Conservation (phyloP, 1,140 invertebrate genomes). For the Drosophila equinoxialis region DNA sequence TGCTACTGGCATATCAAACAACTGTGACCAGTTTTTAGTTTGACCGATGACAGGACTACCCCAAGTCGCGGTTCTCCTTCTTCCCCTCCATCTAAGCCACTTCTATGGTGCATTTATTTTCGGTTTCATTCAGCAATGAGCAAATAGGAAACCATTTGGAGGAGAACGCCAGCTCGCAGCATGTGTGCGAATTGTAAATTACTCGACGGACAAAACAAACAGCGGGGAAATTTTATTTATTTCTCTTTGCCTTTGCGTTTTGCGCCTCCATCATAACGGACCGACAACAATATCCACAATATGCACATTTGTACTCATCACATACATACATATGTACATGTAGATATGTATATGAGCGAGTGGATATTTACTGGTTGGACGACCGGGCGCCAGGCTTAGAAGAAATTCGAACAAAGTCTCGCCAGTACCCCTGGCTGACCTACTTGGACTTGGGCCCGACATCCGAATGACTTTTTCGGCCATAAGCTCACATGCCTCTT, state of each 20-base stretch:
- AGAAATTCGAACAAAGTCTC: constrained; percentile 57
- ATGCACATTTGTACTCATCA: constrained; percentile 37
- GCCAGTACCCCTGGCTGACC: constrained; percentile 46
- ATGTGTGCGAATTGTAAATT: constrained; percentile 80
- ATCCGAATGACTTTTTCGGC: constrained; percentile 60
- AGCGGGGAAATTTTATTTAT: constrained; percentile 69
- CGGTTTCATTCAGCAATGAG: constrained; percentile 67
- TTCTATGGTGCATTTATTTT: constrained; percentile 75
- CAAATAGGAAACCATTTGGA: constrained; percentile 42
- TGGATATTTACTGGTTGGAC: constrained; percentile 30
- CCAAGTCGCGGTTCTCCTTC: neutral
- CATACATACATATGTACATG: constrained; percentile 42
- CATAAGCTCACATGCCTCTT: constrained; percentile 63
- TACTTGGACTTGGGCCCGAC: constrained; percentile 57
- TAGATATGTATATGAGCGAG: neutral
- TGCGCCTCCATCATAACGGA: constrained; percentile 51
- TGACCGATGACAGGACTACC: constrained; percentile 70
- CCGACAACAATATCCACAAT: constrained; percentile 8
- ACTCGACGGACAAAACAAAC: constrained; percentile 71
- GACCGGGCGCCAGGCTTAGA: constrained; percentile 56
- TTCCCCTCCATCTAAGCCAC: constrained; percentile 19
- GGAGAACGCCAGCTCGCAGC: constrained; percentile 48
- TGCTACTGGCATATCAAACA: constrained; percentile 70
- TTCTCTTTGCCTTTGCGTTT: constrained; percentile 70
- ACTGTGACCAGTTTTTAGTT: constrained; percentile 67